Evolutionary conservation across 2,888 invertebrate genomes (phyloP).

Genomic region (Dinocampus coccinellae): DNA sequence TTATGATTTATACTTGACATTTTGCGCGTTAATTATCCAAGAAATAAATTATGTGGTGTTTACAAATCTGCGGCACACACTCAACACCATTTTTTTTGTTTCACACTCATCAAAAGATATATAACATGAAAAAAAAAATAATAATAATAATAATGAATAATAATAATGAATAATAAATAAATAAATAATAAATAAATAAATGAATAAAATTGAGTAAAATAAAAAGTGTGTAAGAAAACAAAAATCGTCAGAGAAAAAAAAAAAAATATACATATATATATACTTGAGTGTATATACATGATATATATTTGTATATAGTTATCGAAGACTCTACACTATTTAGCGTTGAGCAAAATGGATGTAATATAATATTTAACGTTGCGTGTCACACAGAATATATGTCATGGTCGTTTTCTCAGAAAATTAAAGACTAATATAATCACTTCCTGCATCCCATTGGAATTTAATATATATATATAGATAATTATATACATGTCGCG

Average conservation of each 20-base stretch:
- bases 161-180: no score
- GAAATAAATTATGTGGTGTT: not conserved
- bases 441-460: slow-evolving; percentile 42
- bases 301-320: not conserved
- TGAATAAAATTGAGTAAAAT: no score
- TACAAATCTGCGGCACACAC: slow-evolving; percentile 10
- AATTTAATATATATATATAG: slow-evolving; percentile 23
- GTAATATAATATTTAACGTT: not conserved
- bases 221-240: no score
- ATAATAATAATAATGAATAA: no score
- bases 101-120: not conserved
- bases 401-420: slow-evolving; percentile 33
- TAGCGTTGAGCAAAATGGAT: not conserved
- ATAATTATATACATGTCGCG: not conserved
- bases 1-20: not conserved
- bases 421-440: slow-evolving; percentile 41
- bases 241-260: not conserved
- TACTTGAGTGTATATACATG: not conserved
- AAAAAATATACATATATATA: not conserved
- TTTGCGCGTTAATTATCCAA: slow-evolving; percentile 5
- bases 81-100: slow-evolving; percentile 5
- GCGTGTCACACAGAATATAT: slow-evolving; percentile 17
- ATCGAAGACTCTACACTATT: not conserved
- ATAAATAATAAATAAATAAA: no score
- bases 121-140: no score